Base-by-base conservation (phyloP, 2,797 vertebrate genomes). In the Cygnus olor region DNA sequence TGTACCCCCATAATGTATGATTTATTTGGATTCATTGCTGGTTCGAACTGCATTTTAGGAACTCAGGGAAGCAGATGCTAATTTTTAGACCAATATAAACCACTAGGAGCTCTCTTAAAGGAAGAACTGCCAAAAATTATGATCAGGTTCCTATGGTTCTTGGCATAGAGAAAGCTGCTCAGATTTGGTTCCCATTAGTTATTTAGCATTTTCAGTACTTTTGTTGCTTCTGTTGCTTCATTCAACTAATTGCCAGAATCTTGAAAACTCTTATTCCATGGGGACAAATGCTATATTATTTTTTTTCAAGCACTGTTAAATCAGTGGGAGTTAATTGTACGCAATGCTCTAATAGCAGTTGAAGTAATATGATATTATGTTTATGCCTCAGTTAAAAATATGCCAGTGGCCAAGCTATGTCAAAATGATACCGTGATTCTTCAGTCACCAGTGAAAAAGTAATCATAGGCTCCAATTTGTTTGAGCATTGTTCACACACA, bases 261-360 rank as follows among this genome's bases (percentile, higher is more conserved):
- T 91, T 89, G 54, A 88, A 88, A 81, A 88, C 56, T 80, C 95
- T 87, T 92, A 61, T 90, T 95, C 90, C 61, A 0, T 57, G 64
- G 90, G 87, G 84, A 83, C 65, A 74, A 70, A 68, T 70, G 15
- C 84, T 82, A 20, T 95, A 80, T 87, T 89, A 49, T 68, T 93
- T 94, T 93, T 94, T 96, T 95, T 85, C 84, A 90, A 90, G 65
- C 38, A 51, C 69, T 89, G 32, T 92, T 90, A 95, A 96, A 90
- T 80, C 90, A 96, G 74, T 78, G 78, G 90, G 86, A 92, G 64
- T 94, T 94, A 70, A 61, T 94, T 60, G 32, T 85, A 71, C 71
- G 53, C 20, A 70, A 30, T 79, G n/a, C 70, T 91, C 58, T 71
- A 92, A 91, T 21, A 92, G 45, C 54, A 81, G 74, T 63, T 90